These are phyloP conservation scores for Bombylius major DNA, from an alignment of 2,888 invertebrate genomes.

Conservation along the genomic window DNA sequence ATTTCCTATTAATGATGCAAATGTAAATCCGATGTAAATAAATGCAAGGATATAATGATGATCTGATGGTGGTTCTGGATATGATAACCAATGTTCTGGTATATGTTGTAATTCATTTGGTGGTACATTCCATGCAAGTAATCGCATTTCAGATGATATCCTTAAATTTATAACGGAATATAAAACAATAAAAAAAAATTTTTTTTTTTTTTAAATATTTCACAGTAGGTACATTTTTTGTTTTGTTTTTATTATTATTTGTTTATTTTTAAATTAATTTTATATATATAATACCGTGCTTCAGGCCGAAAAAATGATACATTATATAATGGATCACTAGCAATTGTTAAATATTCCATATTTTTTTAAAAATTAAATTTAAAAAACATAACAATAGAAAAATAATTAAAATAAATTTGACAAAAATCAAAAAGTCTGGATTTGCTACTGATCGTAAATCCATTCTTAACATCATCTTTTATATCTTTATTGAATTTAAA, in stretches of 20 bases:
- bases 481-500: background rate
- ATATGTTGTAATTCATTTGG: constrained; percentile 63
- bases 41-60: constrained; percentile 68
- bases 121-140: constrained; percentile 66
- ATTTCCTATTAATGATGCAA: constrained; percentile 63
- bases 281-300: constrained; percentile 9
- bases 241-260: too few species aligned
- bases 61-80: constrained; percentile 67
- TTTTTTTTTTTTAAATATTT: background rate
- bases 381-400: background rate
- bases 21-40: constrained; percentile 61
- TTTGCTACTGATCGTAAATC: background rate
- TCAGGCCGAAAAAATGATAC: constrained; percentile 12
- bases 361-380: background rate
- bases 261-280: background rate
- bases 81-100: constrained; percentile 70
- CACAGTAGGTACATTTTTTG: background rate
- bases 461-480: background rate
- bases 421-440: background rate
- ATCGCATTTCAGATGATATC: constrained; percentile 30
- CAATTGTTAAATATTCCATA: background rate
- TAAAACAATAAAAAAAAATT: background rate
- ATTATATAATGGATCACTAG: background rate
- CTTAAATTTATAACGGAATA: constrained; percentile 4
- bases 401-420: background rate